phyloP scores from a whole-genome alignment of 2,113 vertebrate genomes.

The Pyxicephalus adspersus region DNA sequence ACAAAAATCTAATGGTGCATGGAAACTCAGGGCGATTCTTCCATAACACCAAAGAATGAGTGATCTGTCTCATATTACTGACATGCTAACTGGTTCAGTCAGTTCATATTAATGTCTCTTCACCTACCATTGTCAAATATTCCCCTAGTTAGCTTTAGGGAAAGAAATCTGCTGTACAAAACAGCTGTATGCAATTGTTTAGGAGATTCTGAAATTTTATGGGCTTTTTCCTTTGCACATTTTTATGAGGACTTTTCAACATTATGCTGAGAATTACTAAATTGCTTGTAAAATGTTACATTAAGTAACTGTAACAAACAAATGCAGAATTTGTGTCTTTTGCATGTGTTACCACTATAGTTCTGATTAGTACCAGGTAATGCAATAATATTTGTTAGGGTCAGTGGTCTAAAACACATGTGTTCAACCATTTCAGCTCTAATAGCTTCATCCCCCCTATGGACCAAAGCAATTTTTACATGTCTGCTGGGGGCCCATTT shows the following conservation, averaged over 20 bases:
- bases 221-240: neutral
- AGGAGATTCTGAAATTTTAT: neutral
- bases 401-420: no score
- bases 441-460: no score
- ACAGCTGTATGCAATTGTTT: conserved; percentile 17
- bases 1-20: conserved; percentile 33
- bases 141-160: conserved; percentile 17
- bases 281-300: no score
- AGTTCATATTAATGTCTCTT: conserved; percentile 28
- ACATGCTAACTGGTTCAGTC: conserved; percentile 38
- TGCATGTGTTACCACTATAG: no score
- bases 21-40: conserved; percentile 14
- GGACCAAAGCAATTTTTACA: no score
- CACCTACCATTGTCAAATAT: conserved; percentile 22
- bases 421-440: no score
- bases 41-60: conserved; percentile 5
- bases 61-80: conserved; percentile 20
- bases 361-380: no score
- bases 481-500: no score
- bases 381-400: no score
- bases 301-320: no score
- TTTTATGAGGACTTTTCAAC: neutral
- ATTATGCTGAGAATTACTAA: no score
- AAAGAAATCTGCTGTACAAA: neutral
- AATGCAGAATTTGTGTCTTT: no score